phyloP scores from a whole-genome alignment of 2,888 invertebrate species.

The Koerneria pararmatus region DNA sequence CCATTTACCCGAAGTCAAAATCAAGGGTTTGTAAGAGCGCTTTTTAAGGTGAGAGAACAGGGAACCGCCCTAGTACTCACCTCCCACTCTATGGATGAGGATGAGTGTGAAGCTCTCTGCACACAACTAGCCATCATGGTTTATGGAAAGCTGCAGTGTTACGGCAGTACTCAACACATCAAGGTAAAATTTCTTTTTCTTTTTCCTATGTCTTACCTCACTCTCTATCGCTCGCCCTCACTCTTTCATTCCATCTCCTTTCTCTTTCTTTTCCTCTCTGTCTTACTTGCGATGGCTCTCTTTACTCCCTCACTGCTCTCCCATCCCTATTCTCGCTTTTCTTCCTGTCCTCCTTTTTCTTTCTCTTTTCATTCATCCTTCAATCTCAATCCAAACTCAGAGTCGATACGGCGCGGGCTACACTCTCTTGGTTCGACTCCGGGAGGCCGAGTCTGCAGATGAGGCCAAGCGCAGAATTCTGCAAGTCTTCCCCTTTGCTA shows the following conservation, averaged over 20 bases:
- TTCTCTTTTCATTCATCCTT: no score
- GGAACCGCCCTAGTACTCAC: slow-evolving; percentile 70
- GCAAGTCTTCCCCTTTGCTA: slow-evolving; percentile 66
- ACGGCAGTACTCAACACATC: slow-evolving; percentile 72
- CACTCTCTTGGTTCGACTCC: slow-evolving; percentile 30
- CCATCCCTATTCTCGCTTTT: no score
- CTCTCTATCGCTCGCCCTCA: no score
- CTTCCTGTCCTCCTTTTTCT: no score
- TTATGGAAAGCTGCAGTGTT: slow-evolving; percentile 70
- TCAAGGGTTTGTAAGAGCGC: background rate
- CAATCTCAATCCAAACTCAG: slow-evolving; percentile 24
- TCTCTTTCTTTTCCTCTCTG: no score
- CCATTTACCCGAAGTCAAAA: no score
- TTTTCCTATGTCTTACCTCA: no score
- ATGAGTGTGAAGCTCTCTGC: slow-evolving; percentile 80
- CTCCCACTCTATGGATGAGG: slow-evolving; percentile 83
- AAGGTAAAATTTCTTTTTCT: no score
- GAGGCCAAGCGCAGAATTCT: slow-evolving; percentile 60
- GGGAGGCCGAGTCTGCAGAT: slow-evolving; percentile 18
- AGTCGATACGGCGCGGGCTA: slow-evolving; percentile 58
- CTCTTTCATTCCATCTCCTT: no score
- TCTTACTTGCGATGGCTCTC: no score
- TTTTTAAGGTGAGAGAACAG: slow-evolving; percentile 60
- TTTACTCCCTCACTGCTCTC: no score
- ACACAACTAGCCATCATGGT: slow-evolving; percentile 76